These are phyloP conservation scores for Urocyon cinereoargenteus DNA, from an alignment of 2,797 vertebrate genomes.

Conservation along the genomic window DNA sequence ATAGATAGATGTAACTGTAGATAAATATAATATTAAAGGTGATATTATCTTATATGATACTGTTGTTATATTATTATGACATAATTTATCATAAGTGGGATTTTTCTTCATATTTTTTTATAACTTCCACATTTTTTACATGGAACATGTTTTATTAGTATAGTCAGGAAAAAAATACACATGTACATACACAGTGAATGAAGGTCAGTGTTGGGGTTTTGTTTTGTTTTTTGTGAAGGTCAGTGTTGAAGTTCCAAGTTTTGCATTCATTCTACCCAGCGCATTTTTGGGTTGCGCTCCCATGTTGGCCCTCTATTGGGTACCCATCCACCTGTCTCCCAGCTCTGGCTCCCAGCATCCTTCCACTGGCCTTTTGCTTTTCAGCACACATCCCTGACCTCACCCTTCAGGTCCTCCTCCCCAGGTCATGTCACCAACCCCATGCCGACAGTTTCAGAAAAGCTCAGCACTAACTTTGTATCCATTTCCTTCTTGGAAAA, in stretches of 20 bases:
- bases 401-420: background rate
- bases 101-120: background rate
- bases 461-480: background rate
- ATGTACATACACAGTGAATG: background rate
- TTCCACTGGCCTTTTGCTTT: background rate
- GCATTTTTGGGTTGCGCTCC: accelerated
- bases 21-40: background rate
- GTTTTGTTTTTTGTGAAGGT: too few relatives aligned
- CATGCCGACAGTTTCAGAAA: background rate
- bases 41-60: background rate
- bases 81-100: background rate
- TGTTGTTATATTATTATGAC: background rate
- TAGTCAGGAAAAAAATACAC: background rate
- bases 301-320: accelerated
- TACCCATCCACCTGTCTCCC: accelerated
- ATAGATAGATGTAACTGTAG: background rate
- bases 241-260: too few relatives aligned
- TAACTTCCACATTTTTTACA: background rate
- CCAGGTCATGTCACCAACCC: background rate
- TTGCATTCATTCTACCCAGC: accelerated
- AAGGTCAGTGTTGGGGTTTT: too few relatives aligned
- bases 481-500: background rate
- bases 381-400: background rate
- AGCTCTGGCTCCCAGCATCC: background rate
- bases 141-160: background rate